These are phyloP conservation scores for Mormoops blainvillei DNA, from an alignment of 2,113 vertebrate species.

Conservation along the genomic window DNA sequence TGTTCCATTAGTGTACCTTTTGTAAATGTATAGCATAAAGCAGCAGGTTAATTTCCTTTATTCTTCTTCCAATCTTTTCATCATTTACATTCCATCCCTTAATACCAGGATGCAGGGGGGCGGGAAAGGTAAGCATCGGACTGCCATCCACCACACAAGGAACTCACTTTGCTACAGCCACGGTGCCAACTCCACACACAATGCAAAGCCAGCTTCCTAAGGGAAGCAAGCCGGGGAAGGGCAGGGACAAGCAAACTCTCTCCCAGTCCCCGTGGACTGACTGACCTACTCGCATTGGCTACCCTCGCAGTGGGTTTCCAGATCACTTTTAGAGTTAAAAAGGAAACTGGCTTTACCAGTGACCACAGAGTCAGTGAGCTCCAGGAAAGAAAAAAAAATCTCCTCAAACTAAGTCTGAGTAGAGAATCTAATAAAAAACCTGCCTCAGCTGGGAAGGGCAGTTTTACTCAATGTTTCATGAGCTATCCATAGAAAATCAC, in stretches of 20 bases:
- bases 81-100: background rate
- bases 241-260: background rate
- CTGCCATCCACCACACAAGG: background rate
- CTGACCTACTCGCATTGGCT: background rate
- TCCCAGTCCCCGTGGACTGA: background rate
- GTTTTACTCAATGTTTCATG: background rate
- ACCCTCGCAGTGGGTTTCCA: background rate
- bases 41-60: background rate
- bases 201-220: background rate
- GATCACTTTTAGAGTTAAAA: background rate
- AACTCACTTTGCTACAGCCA: background rate
- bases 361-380: background rate
- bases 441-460: background rate
- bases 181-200: background rate
- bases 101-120: background rate
- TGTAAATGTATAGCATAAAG: background rate
- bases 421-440: slow-evolving; percentile 7
- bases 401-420: background rate
- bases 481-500: slow-evolving; percentile 40
- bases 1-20: background rate
- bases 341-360: background rate
- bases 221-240: background rate
- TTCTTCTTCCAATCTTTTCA: background rate
- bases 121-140: background rate
- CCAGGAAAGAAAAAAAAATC: background rate